Evolutionary conservation across 2,797 vertebrate species (phyloP).

Genomic region (Tragopan temminckii): DNA sequence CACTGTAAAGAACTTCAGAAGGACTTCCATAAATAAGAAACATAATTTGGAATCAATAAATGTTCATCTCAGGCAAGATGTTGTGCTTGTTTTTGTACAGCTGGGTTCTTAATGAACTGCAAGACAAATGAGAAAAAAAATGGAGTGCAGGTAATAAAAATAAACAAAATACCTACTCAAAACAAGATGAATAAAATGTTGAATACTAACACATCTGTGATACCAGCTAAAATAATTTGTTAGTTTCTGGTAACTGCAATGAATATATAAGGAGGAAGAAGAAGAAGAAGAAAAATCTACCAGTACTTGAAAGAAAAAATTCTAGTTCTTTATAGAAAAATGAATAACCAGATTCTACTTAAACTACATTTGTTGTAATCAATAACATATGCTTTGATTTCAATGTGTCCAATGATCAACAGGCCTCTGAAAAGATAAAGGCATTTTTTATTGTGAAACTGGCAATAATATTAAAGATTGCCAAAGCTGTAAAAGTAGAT

Average conservation of each 20-base stretch:
- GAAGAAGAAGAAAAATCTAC: neutral
- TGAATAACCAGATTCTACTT: neutral
- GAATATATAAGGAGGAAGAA: neutral
- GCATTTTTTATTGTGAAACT: neutral
- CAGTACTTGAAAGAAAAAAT: neutral
- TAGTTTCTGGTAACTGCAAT: neutral
- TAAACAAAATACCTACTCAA: neutral
- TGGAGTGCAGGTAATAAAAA: neutral
- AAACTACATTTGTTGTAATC: neutral
- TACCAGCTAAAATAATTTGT: neutral
- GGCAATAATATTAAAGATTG: neutral
- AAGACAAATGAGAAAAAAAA: neutral
- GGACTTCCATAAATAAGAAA: neutral
- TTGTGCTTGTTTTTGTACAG: neutral
- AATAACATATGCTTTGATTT: neutral
- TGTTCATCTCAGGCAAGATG: neutral
- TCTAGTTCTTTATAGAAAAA: neutral
- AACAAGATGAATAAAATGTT: neutral
- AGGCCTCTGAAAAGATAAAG: neutral
- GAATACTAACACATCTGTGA: neutral
- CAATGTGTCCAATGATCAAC: neutral
- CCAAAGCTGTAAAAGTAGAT: neutral
- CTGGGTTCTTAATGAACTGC: neutral
- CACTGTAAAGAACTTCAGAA: conserved; percentile 43
- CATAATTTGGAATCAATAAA: conserved; percentile 14